Percentiles rank a stretch among this genome's conserved stretches.
Evolutionary conservation across 2,888 invertebrate genomes (phyloP).

Genomic region (Drosophila fungiperda): DNA sequence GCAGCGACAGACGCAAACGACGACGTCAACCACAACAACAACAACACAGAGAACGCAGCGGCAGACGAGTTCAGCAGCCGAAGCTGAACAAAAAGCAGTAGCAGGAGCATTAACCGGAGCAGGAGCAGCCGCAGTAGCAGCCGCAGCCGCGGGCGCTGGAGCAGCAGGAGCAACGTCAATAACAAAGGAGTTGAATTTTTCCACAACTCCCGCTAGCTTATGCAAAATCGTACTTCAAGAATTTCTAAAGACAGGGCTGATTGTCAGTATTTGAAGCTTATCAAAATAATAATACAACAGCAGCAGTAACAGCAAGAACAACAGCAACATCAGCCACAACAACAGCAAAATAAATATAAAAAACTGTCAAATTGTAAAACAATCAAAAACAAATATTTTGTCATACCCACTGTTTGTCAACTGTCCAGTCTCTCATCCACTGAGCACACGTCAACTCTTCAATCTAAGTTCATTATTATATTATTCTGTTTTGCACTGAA

Average conservation of each 20-base stretch:
- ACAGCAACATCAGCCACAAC: slow-evolving; percentile 13
- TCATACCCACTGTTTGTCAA: neutral
- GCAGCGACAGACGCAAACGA: slow-evolving; percentile 5
- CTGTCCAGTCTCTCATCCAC: slow-evolving; percentile 15
- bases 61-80: slow-evolving; percentile 37
- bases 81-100: neutral
- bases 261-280: slow-evolving; percentile 34
- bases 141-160: neutral
- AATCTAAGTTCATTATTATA: slow-evolving; percentile 22
- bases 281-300: slow-evolving; percentile 1
- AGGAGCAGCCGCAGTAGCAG: neutral
- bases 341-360: slow-evolving; percentile 28
- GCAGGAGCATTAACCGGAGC: neutral
- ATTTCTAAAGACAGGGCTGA: slow-evolving; percentile 37
- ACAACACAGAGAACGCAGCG: slow-evolving; percentile 38
- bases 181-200: slow-evolving; percentile 50
- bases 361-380: neutral
- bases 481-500: slow-evolving; percentile 28
- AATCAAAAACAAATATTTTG: slow-evolving; percentile 3
- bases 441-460: slow-evolving; percentile 12
- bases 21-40: neutral
- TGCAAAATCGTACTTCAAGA: slow-evolving; percentile 39
- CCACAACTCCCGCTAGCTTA: slow-evolving; percentile 49
- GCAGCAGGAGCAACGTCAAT: slow-evolving; percentile 26
- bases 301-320: slow-evolving; percentile 15